Percentiles rank a stretch among this genome's conserved stretches.
Conservation (phyloP, 2,888 invertebrate species). For the Phlogophora meticulosa region DNA sequence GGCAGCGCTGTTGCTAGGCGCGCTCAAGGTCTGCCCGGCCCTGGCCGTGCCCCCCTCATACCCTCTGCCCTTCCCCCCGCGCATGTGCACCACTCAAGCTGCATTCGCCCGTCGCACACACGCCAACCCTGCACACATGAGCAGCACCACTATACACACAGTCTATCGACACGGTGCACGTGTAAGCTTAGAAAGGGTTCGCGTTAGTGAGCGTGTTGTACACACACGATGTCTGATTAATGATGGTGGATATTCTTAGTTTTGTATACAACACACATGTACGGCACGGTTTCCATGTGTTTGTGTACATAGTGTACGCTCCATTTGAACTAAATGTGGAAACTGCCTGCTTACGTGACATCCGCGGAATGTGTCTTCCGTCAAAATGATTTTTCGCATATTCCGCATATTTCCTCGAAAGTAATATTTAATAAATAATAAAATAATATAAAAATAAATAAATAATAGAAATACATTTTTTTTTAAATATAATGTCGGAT, state of each 20-base stretch:
- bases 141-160: slow-evolving; percentile 44
- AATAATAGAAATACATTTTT: not conserved
- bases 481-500: slow-evolving; percentile 1
- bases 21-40: slow-evolving; percentile 87
- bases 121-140: slow-evolving; percentile 58
- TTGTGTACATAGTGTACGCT: slow-evolving; percentile 63
- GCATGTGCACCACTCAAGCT: slow-evolving; percentile 83
- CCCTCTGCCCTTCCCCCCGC: slow-evolving; percentile 70
- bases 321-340: slow-evolving; percentile 80
- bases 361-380: slow-evolving; percentile 70
- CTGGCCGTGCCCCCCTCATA: slow-evolving; percentile 80
- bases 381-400: slow-evolving; percentile 49
- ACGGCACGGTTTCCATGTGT: slow-evolving; percentile 54
- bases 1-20: slow-evolving; percentile 88
- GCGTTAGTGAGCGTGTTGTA: slow-evolving; percentile 69
- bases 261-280: slow-evolving; percentile 63
- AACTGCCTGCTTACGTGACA: slow-evolving; percentile 79
- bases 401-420: slow-evolving; percentile 31
- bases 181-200: slow-evolving; percentile 71
- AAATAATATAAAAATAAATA: too few species aligned
- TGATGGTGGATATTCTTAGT: slow-evolving; percentile 73
- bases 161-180: slow-evolving; percentile 59
- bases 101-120: slow-evolving; percentile 75
- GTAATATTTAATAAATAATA: too few species aligned
- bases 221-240: slow-evolving; percentile 72